Base-by-base conservation (phyloP, 2,888 invertebrate species). In the Labia minor region DNA sequence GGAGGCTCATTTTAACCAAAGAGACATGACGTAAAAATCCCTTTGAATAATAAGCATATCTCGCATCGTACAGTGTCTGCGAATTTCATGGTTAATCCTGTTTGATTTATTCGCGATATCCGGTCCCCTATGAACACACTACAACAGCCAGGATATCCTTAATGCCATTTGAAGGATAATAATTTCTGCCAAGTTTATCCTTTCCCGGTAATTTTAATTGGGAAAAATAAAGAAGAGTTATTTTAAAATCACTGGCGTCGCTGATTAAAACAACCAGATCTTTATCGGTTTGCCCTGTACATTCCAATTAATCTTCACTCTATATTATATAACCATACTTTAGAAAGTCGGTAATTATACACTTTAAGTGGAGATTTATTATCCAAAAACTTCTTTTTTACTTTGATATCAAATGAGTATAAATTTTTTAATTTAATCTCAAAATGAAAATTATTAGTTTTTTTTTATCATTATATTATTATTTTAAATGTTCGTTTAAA, bases 31-130 rank as follows among this genome's bases (percentile, higher is more conserved):
- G 19, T 11, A 62, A 19, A 19, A 19, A 49, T 49, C 49, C 49
- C 49, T 62, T 62, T 67, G 67, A 67, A 67, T 67, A 67, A 67
- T 67, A 67, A 21, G 37, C 37, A 49, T 49, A 49, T 49, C 49
- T 49, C 49, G 49, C 49, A 49, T 49, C 49, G 49, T 49, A 49
- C 49, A 49, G 49, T 49, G 49, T 49, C 49, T 49, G 49, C 49
- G 49, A 49, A 49, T 49, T 49, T 49, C 49, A 49, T 14, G 49
- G 49, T 49, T 49, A 49, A 49, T 49, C 49, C 49, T 49, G 49
- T 49, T 49, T 49, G 49, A 49, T 49, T 49, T 49, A 49, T 49
- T 49, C 49, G 49, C 49, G 49, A 49, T 49, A 49, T 49, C 49
- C 49, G 49, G 49, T 11, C 49, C 49, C 49, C 49, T 16, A 49